Evolutionary conservation across 2,797 vertebrate species (phyloP), one percentile per base, ranked within the genome.

Genomic region (Aplochiton taeniatus): DNA sequence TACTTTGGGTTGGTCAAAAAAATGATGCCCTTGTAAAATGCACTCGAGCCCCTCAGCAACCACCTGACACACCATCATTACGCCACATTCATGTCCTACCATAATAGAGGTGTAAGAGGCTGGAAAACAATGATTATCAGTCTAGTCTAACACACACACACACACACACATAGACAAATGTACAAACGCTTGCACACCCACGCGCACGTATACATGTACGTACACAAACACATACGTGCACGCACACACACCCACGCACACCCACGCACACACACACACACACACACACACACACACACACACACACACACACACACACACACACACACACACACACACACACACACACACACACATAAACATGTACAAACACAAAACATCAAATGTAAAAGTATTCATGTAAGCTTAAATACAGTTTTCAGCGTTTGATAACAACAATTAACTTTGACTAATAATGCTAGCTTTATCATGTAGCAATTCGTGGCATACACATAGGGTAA

Each of bases 241-340:
- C 45, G 18, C 46, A 41, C 5, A 61, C 46, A 61, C 17, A 61
- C 44, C 14, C 59, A 61, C 59, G 48, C 59, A 61, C 59, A 61
- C 59, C 48, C 59, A 61, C 61, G 43, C 61, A 63, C 61, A 52
- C 61, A 62, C 61, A 62, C 20, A 52, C 61, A 52, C 48, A 62
- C 48, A 52, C 61, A 51, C 46, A 61, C 46, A 50, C 59, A 42
- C 59, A 50, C 19, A 42, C 59, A 55, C 72, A 74, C 80, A 74
- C 76, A 76, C 66, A 65, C 64, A 58, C 58, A 60, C 51, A 61
- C 51, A 70, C 58, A 69, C 62, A 73, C 64, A 73, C 61, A 61
- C 61, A 48, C 75, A 74, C 70, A 62, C 61, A 68, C 43, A 53
- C 58, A 61, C 63, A 62, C 63, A 48, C 64, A 45, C 44, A 19